Evolutionary conservation across 2,797 vertebrate species (phyloP), one percentile per base, ranked within the genome.

Genomic region (Brotogeris chrysoptera): DNA sequence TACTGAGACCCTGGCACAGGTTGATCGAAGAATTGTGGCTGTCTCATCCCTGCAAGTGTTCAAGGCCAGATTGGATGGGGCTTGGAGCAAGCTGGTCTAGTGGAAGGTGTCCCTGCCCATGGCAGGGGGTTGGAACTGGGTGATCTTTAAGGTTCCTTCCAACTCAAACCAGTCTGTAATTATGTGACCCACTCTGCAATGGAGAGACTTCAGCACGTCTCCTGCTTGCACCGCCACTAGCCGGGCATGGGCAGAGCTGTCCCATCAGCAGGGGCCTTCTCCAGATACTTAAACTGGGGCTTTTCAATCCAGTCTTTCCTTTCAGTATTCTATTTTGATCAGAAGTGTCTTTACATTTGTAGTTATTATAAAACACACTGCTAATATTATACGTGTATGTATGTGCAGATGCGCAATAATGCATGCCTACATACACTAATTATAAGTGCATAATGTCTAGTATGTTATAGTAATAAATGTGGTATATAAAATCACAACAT

Each of bases 331-430:
- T 50, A 27, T 46, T 52, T 66, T 15, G 24, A 38, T 24, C 49
- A 21, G 44, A 61, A 47, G 17, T 1, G 63, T 9, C 34, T 46
- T 34, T 30, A 25, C 30, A 4, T 16, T 23, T 5, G 59, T 4
- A 17, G 17, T 34, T 19, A 2, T 32, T 30, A 17, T 4, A 18
- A 59, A 73, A 11, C 2, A 39, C 0, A 19, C 4, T 3, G 59
- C 8, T 27, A n/a, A 4, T 2, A 19, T 10, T 3, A 8, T 2
- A 1, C 2, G 4, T 7, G 6, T 12, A 15, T 2, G 41, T 8
- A 5, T 1, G 9, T 2, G 3, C 6, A 9, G 1, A 1, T 2
- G 23, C 4, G 44, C 11, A 8, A 0, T 0, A 3, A 7, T 0
- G 36, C 1, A 55, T 34, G 16, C 46, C 8, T 10, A 39, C 10